phyloP scores from a whole-genome alignment of 2,888 invertebrate genomes.

The Latrodectus elegans region DNA sequence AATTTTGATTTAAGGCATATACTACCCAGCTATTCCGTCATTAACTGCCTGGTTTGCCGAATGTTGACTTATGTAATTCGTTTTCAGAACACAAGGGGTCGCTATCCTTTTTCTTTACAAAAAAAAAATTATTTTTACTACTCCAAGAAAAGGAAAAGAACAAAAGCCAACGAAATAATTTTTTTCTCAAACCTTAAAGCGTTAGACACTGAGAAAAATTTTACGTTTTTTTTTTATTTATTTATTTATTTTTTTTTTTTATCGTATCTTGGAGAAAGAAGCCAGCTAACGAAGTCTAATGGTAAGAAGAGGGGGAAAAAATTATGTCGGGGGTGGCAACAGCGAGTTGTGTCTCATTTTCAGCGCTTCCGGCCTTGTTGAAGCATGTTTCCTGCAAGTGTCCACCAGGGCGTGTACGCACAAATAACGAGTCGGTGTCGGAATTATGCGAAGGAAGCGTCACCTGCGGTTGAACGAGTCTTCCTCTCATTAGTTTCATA shows the following conservation, averaged over 20 bases:
- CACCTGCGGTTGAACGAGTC: no score
- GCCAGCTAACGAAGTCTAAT: slow-evolving; percentile 19
- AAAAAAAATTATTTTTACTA: not conserved
- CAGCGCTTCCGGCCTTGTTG: slow-evolving; percentile 58
- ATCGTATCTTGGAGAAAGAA: slow-evolving; percentile 2
- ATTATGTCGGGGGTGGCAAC: slow-evolving; percentile 35
- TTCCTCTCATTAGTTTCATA: no score
- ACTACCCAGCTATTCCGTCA: no score
- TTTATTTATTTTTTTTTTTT: no score
- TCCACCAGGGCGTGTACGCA: slow-evolving; percentile 57
- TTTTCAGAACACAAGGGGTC: slow-evolving; percentile 8
- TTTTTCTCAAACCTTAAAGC: not conserved
- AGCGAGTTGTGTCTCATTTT: slow-evolving; percentile 26
- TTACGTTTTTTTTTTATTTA: not conserved
- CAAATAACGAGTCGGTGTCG: slow-evolving; percentile 49
- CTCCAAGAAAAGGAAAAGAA: no score
- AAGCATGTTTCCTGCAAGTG: slow-evolving; percentile 64
- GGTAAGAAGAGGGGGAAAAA: not conserved
- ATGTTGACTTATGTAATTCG: not conserved
- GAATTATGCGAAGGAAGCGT: slow-evolving; percentile 8
- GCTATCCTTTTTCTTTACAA: not conserved
- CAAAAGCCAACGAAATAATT: not conserved
- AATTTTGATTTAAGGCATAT: no score
- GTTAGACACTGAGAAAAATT: slow-evolving; percentile 5
- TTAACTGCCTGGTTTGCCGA: no score